Base-by-base conservation (phyloP, 2,888 invertebrate genomes). In the Morpho deidamia region DNA sequence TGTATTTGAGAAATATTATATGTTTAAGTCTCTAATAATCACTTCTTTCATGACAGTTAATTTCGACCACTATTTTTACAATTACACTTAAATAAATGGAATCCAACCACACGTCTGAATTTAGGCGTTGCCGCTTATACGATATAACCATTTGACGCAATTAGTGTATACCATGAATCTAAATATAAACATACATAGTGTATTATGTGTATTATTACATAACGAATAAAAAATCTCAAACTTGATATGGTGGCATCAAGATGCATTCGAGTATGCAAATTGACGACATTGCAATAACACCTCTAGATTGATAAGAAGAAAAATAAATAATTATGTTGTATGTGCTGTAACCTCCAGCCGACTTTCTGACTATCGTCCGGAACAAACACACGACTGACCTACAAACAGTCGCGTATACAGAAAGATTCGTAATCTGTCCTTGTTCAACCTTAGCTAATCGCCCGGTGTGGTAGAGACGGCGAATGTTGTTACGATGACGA, bases 381-480 rank as follows among this genome's bases (percentile, higher is more conserved):
- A 86, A 88, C 84, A 88, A 81, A 85, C 74, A 80, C 81, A 81
- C 78, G 84, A 85, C 86, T 89, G 88, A 89, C 88, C 89, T 88
- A 89, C 88, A 89, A 87, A 86, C 81, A 79, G 71, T 73, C 76
- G 78, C 74, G 76, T 80, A 80, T 76, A 72, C 76, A 77, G 74
- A 78, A 76, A 80, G 79, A 84, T 81, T 79, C 70, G 64, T 78
- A 67, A 65, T 71, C 75, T 70, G 71, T 87, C 87, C 77, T 74
- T 69, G 71, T 89, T 77, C 64, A 68, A 71, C 84, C 63, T 72
- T 61, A 51, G 61, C 55, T 59, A 55, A 58, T 66, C 58, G 64
- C 45, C 56, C 59, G 51, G 83, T 70, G 79, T 69, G 80, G 74
- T 67, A 73, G 86, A 83, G 87, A 86, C 68, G 72, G 77, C 72